A percentile compares a stretch with the other conserved stretches of the same genome.
phyloP scores from a whole-genome alignment of 2,888 invertebrate genomes.

The Zaprionus obscuricornis region DNA sequence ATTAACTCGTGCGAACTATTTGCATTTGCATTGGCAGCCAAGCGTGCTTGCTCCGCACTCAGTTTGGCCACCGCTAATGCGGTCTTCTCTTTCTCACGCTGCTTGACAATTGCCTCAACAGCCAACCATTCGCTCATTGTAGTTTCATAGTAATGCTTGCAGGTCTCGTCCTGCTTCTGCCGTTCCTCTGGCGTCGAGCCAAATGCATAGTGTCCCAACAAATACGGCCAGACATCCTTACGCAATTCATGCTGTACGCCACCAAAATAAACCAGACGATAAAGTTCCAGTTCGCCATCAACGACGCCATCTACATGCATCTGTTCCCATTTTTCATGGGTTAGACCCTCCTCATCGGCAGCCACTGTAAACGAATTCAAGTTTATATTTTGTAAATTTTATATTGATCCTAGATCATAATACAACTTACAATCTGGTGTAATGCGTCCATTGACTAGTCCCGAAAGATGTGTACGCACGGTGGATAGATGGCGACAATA shows the following conservation, averaged over 20 bases:
- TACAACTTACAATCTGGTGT: slow-evolving; percentile 85
- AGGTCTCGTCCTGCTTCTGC: slow-evolving; percentile 86
- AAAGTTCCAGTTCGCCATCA: slow-evolving; percentile 88
- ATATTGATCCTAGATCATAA: background rate
- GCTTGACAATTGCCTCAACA: slow-evolving; percentile 95
- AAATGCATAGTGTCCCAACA: slow-evolving; percentile 92
- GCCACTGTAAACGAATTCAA: slow-evolving; percentile 86
- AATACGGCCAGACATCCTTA: slow-evolving; percentile 94
- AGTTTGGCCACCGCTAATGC: slow-evolving; percentile 91
- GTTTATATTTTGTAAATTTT: no score
- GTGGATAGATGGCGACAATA: slow-evolving; percentile 96
- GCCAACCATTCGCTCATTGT: slow-evolving; percentile 98
- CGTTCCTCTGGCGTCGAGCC: slow-evolving; percentile 89
- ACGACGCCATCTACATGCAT: slow-evolving; percentile 87
- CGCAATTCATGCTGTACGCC: slow-evolving; percentile 91
- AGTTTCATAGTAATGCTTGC: slow-evolving; percentile 92
- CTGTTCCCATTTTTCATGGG: slow-evolving; percentile 89
- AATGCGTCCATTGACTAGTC: slow-evolving; percentile 91
- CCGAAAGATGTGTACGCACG: slow-evolving; percentile 95
- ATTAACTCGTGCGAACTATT: slow-evolving; percentile 14
- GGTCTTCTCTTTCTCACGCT: slow-evolving; percentile 91
- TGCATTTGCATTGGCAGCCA: slow-evolving; percentile 83
- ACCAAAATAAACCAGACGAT: slow-evolving; percentile 93
- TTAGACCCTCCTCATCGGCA: slow-evolving; percentile 88
- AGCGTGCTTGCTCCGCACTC: slow-evolving; percentile 83